Percentiles rank a stretch among this genome's conserved stretches.
Evolutionary conservation across 2,888 invertebrate genomes (phyloP).

Genomic region (Tachystola acroxantha): DNA sequence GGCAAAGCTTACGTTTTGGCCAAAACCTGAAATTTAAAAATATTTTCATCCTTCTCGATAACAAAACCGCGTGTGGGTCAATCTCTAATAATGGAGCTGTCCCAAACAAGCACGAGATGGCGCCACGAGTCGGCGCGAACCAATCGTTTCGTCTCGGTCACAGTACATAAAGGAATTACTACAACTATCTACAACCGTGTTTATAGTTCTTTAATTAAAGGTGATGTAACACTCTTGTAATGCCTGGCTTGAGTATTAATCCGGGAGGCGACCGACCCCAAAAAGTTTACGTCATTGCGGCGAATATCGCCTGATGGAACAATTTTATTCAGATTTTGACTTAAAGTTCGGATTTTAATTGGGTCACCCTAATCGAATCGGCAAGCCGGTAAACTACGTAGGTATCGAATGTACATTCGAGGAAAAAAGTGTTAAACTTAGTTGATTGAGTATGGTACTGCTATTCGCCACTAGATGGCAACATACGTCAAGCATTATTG

Average conservation of each 20-base stretch:
- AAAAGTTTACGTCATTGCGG: too few relatives aligned
- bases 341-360: too few relatives aligned
- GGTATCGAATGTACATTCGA: too few relatives aligned
- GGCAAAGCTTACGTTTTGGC: too few relatives aligned
- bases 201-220: slow-evolving; percentile 33
- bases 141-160: slow-evolving; percentile 43
- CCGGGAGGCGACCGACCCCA: too few relatives aligned
- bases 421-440: too few relatives aligned
- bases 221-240: slow-evolving; percentile 24
- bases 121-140: slow-evolving; percentile 42
- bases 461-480: slow-evolving; percentile 63
- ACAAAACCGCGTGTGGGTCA: background rate
- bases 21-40: too few relatives aligned
- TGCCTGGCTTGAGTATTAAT: too few relatives aligned
- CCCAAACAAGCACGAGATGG: slow-evolving; percentile 43
- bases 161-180: slow-evolving; percentile 44
- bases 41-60: background rate
- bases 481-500: too few relatives aligned
- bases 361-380: too few relatives aligned
- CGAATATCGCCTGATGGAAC: too few relatives aligned
- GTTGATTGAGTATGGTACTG: slow-evolving; percentile 12
- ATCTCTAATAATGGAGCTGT: slow-evolving; percentile 22
- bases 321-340: background rate
- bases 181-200: slow-evolving; percentile 18
- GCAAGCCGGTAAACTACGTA: too few relatives aligned